Conservation (phyloP, 2,888 invertebrate species). For the Synanthedon myopaeformis region DNA sequence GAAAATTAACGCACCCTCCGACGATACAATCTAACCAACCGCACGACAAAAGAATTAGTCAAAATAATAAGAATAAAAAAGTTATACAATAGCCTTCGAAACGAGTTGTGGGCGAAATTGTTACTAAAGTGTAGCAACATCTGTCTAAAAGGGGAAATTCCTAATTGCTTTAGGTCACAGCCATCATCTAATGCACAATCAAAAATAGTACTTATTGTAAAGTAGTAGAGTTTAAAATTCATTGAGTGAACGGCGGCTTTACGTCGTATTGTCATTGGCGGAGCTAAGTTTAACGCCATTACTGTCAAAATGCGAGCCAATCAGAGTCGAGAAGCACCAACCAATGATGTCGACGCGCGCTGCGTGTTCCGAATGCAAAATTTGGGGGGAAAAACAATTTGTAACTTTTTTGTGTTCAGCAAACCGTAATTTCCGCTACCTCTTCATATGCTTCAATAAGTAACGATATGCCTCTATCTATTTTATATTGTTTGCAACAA, state of each 20-base stretch:
- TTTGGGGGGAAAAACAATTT: constrained; percentile 58
- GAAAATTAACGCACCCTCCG: constrained; percentile 48
- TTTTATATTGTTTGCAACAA: too few relatives aligned
- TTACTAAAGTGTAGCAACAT: constrained; percentile 69
- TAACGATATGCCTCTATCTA: too few relatives aligned
- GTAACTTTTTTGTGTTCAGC: constrained; percentile 40
- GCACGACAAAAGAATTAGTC: constrained; percentile 65
- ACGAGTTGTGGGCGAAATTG: constrained; percentile 65
- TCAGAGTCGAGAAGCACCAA: constrained; percentile 39
- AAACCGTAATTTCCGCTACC: constrained; percentile 5
- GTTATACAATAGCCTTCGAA: constrained; percentile 57
- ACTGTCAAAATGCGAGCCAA: constrained; percentile 67
- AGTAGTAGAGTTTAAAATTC: too few relatives aligned
- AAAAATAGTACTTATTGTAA: not conserved
- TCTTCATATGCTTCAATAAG: too few relatives aligned
- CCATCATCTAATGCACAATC: not conserved
- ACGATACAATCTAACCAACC: constrained; percentile 61
- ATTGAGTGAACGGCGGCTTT: constrained; percentile 3
- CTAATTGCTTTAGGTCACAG: too few relatives aligned
- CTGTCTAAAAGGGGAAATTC: constrained; percentile 54
- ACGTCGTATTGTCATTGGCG: constrained; percentile 12
- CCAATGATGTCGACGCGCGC: constrained; percentile 42
- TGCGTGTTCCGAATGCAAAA: constrained; percentile 60
- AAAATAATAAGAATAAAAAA: constrained; percentile 55
- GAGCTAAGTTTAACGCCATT: constrained; percentile 60